Evolutionary conservation across 2,797 vertebrate species (phyloP).

Genomic region (Ctenopoma multispine): DNA sequence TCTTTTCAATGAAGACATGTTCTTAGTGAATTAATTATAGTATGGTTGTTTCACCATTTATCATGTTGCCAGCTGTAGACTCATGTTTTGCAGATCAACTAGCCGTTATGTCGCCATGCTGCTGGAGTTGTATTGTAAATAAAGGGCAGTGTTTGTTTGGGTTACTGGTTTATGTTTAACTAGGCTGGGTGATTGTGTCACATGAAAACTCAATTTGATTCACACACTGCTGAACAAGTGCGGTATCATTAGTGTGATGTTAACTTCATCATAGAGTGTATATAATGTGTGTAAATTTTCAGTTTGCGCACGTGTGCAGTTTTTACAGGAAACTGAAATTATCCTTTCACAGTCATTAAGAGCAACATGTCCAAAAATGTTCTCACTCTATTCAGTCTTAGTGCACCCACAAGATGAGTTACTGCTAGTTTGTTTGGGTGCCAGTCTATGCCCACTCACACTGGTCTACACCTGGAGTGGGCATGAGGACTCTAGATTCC

Average conservation of each 20-base stretch:
- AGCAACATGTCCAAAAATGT: background rate
- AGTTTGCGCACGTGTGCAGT: background rate
- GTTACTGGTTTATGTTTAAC: conserved; percentile 55
- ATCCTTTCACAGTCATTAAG: background rate
- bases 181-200: conserved; percentile 12
- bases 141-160: conserved; percentile 53
- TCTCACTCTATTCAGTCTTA: background rate
- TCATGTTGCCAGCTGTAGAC: conserved; percentile 16
- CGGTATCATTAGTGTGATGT: background rate
- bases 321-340: background rate
- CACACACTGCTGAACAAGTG: background rate
- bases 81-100: conserved; percentile 16
- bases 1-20: conserved; percentile 6
- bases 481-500: conserved; percentile 33
- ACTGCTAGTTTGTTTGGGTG: background rate
- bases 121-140: conserved; percentile 47
- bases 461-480: conserved; percentile 14
- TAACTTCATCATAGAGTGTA: background rate
- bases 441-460: background rate
- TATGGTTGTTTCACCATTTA: conserved; percentile 7
- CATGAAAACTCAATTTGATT: conserved; percentile 5
- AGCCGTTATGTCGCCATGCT: conserved; percentile 8
- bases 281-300: background rate
- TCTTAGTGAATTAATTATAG: conserved; percentile 10
- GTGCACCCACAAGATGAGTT: background rate